A percentile compares a stretch with the other conserved stretches of the same genome.
phyloP scores from a whole-genome alignment of 1,140 invertebrate species.

The Eurytemora carolleeae region DNA sequence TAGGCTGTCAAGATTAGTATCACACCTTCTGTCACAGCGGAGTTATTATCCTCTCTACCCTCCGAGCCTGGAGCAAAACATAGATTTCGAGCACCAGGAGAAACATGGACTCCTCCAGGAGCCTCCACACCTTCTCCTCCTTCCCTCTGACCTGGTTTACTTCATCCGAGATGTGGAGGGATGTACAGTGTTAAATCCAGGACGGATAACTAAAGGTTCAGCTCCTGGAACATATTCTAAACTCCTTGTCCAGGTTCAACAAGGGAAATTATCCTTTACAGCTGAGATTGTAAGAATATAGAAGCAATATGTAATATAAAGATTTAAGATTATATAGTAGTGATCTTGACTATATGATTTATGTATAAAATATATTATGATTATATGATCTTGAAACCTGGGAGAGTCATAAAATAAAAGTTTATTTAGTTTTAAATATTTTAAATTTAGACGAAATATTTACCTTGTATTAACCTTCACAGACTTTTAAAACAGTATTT shows the following conservation, averaged over 20 bases:
- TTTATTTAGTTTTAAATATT: no score
- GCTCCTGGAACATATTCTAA: not conserved
- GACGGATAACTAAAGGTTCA: not conserved
- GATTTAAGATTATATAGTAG: no score
- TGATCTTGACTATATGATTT: no score
- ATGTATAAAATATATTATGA: no score
- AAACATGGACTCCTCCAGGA: slow-evolving; percentile 40
- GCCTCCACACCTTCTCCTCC: slow-evolving; percentile 54
- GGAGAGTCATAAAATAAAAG: no score
- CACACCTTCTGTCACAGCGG: slow-evolving; percentile 50
- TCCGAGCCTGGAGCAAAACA: slow-evolving; percentile 36
- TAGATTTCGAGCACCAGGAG: slow-evolving; percentile 47
- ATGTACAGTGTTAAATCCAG: not conserved
- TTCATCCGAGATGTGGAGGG: slow-evolving; percentile 35
- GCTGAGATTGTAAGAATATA: not conserved
- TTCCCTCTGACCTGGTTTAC: slow-evolving; percentile 59
- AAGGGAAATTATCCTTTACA: not conserved
- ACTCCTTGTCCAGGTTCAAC: not conserved
- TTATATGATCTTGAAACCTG: no score
- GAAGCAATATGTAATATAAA: no score
- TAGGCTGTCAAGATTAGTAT: slow-evolving; percentile 39
- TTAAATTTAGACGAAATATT: no score
- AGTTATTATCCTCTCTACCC: slow-evolving; percentile 62
- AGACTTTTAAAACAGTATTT: no score
- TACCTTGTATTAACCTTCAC: no score